Conservation (phyloP, 2,888 invertebrate species). For the Drosophila putrida region DNA sequence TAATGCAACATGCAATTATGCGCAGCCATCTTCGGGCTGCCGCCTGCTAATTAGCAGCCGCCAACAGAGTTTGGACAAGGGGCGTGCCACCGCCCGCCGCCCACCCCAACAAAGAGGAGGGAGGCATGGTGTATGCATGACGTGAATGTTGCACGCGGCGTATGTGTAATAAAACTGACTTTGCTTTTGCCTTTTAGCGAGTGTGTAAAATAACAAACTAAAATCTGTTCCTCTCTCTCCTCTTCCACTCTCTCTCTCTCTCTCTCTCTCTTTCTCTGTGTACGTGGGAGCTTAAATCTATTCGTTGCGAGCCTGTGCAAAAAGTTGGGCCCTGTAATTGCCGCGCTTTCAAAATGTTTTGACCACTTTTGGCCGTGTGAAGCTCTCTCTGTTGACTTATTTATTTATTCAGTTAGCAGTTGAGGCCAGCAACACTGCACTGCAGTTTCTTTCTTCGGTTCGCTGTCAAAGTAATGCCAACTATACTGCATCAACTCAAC, state of each 20-base stretch:
- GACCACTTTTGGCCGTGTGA: constrained; percentile 26
- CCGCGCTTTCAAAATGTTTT: constrained; percentile 36
- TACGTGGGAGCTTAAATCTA: neutral
- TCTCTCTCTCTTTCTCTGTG: neutral
- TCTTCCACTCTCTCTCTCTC: neutral
- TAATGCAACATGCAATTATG: constrained; percentile 71
- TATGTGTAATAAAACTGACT: constrained; percentile 48
- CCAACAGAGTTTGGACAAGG: constrained; percentile 8
- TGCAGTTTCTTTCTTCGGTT: constrained; percentile 3
- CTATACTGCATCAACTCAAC: constrained; percentile 5
- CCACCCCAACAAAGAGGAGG: neutral
- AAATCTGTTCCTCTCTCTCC: neutral
- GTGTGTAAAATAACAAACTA: constrained; percentile 16
- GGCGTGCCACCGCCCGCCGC: neutral
- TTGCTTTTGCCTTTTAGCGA: constrained; percentile 11
- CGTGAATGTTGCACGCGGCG: constrained; percentile 40
- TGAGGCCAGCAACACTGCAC: constrained; percentile 13
- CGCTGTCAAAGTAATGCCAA: neutral
- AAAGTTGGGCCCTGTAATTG: constrained; percentile 58
- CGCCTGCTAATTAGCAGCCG: constrained; percentile 63
- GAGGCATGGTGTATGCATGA: neutral
- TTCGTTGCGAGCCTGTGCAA: neutral
- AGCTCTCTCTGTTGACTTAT: constrained; percentile 23
- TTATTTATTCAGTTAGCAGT: constrained; percentile 47
- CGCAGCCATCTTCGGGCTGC: constrained; percentile 66